A percentile compares a stretch with the other conserved stretches of the same genome.
Evolutionary conservation across 2,888 invertebrate species (phyloP).

Genomic region (Oegoconia quadripuncta): DNA sequence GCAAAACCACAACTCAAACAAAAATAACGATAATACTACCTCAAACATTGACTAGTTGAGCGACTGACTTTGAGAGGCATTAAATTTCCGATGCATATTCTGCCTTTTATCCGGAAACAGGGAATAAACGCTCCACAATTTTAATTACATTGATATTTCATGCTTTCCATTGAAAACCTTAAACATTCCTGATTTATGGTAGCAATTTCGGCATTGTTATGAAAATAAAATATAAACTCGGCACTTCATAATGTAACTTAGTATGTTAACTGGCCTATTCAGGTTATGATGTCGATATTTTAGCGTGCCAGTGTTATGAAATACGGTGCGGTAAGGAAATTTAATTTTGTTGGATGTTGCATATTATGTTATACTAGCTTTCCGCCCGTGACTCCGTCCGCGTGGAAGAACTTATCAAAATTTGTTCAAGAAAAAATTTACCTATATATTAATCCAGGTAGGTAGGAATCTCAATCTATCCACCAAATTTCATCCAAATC

Average conservation of each 20-base stretch:
- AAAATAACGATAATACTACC: no score
- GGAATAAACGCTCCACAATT: neutral
- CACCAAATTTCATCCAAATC: no score
- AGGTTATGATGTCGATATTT: conserved; percentile 22
- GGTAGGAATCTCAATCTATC: no score
- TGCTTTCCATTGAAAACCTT: conserved; percentile 9
- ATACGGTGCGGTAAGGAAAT: conserved; percentile 31
- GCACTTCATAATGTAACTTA: conserved; percentile 32
- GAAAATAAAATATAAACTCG: conserved; percentile 35
- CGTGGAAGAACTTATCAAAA: no score
- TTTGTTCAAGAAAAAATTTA: no score
- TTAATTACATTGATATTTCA: conserved; percentile 8
- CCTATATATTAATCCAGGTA: no score
- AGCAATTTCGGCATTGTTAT: conserved; percentile 37
- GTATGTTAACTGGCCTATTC: conserved; percentile 16
- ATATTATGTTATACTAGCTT: conserved; percentile 4
- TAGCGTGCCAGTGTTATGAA: conserved; percentile 26
- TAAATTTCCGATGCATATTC: no score
- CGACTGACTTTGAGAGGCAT: no score
- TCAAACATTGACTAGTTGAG: no score
- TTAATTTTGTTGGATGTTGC: conserved; percentile 29
- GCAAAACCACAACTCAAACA: no score
- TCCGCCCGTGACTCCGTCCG: no score
- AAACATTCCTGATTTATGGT: conserved; percentile 30
- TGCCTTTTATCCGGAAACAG: conserved; percentile 73